Evolutionary conservation across 2,888 invertebrate species (phyloP), one percentile per base, ranked within the genome.

Genomic region (Bhutanitis thaidina): DNA sequence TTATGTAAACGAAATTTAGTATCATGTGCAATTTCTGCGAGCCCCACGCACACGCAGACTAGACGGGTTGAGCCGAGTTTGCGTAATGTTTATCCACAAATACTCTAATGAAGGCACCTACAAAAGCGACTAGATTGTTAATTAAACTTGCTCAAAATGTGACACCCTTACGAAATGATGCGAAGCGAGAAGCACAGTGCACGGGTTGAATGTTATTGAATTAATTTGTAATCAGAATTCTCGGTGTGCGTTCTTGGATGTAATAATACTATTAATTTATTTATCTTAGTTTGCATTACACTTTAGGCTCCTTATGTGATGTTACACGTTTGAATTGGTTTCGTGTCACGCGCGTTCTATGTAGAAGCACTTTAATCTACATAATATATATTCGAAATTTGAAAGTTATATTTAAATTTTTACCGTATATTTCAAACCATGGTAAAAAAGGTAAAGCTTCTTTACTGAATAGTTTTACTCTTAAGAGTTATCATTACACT

Each of bases 111-210:
- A 89, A 89, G 85, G 88, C 80, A 83, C 84, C 86, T 84, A 85
- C 86, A 86, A 85, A 85, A 88, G 87, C 86, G 80, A 84, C 85
- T 88, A 85, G 85, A 87, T 89, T 89, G 88, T 88, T 89, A 88
- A 89, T 89, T 89, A 87, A 89, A 88, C 88, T 86, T 84, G 83
- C 85, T 87, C 81, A 86, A 88, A 88, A 88, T 89, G 87, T 87
- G 87, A 86, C 86, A 87, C 84, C 87, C 86, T 82, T 86, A 84
- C 86, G 78, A 81, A 88, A 86, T 84, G 84, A 83, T 74, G 80
- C 74, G 74, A 68, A 72, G 72, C 72, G 67, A 77, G 77, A 79
- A 82, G 85, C 77, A 85, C 84, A 81, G 80, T 86, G 85, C 83
- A 87, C 80, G 79, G 77, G 73, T 81, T 78, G 78, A 82, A 85